Percentiles rank a stretch among this genome's conserved stretches.
Evolutionary conservation across 2,113 vertebrate genomes (phyloP).

Genomic region (Atherinomorus stipes): DNA sequence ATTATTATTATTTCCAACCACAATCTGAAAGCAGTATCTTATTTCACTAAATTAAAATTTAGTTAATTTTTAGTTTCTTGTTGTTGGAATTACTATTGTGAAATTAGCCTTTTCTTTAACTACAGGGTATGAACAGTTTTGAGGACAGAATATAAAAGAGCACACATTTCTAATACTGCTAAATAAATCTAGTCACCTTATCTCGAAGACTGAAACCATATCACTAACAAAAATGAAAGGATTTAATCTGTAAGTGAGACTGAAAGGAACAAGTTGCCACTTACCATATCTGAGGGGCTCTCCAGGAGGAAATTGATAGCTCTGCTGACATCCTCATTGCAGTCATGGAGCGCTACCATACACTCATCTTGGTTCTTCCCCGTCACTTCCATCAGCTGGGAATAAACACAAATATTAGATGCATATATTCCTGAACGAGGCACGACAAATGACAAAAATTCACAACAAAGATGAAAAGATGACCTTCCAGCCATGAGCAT

Average conservation of each 20-base stretch:
- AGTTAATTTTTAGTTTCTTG: too few species aligned
- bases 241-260: background rate
- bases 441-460: background rate
- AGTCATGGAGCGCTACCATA: constrained; percentile 98
- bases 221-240: background rate
- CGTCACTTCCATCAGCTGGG: constrained; percentile 96
- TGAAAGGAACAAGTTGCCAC: background rate
- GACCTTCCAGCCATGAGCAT: background rate
- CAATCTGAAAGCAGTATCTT: too few species aligned
- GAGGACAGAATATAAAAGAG: background rate
- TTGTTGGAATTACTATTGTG: too few species aligned
- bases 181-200: background rate
- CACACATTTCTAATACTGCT: background rate
- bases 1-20: too few species aligned
- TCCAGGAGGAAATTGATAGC: constrained; percentile 99
- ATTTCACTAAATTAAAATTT: too few species aligned
- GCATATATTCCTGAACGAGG: background rate
- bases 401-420: background rate
- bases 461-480: background rate
- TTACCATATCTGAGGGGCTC: constrained; percentile 96
- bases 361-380: constrained; percentile 99
- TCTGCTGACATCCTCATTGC: constrained; percentile 96
- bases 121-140: too few species aligned
- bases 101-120: too few species aligned
- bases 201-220: background rate